Evolutionary conservation across 2,113 vertebrate genomes (phyloP).

Genomic region (Sphaerodactylus townsendi): DNA sequence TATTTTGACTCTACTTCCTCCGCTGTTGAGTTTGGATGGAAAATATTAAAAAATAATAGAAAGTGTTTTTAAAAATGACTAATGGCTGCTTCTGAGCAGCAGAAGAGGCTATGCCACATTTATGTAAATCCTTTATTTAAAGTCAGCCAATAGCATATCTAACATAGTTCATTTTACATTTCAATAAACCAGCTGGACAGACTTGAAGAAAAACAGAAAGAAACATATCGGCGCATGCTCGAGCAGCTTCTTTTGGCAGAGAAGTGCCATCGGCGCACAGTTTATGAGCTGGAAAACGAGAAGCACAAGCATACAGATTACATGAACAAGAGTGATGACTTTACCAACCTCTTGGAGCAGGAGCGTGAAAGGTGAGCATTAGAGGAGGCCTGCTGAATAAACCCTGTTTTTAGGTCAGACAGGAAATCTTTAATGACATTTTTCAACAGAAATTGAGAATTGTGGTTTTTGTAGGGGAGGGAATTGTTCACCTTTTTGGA

Average conservation of each 20-base stretch:
- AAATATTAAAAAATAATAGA: neutral
- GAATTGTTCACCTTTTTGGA: neutral
- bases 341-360: constrained; percentile 96
- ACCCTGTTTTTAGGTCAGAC: neutral
- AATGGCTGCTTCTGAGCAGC: constrained; percentile 40
- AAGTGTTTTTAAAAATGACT: constrained; percentile 22
- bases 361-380: constrained; percentile 90
- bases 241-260: constrained; percentile 96
- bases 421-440: neutral
- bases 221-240: constrained; percentile 95
- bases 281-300: constrained; percentile 90
- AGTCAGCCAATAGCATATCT: constrained; percentile 38
- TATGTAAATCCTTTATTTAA: constrained; percentile 40
- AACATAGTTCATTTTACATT: constrained; percentile 40
- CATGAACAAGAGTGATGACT: constrained; percentile 98
- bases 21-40: neutral
- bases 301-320: constrained; percentile 93
- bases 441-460: neutral
- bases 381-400: neutral
- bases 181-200: constrained; percentile 85
- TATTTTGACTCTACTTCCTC: neutral
- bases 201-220: constrained; percentile 91
- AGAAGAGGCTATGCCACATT: neutral
- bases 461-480: neutral
- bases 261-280: constrained; percentile 92